phyloP scores from a whole-genome alignment of 1,140 invertebrate genomes.

The Campoletis sonorensis region DNA sequence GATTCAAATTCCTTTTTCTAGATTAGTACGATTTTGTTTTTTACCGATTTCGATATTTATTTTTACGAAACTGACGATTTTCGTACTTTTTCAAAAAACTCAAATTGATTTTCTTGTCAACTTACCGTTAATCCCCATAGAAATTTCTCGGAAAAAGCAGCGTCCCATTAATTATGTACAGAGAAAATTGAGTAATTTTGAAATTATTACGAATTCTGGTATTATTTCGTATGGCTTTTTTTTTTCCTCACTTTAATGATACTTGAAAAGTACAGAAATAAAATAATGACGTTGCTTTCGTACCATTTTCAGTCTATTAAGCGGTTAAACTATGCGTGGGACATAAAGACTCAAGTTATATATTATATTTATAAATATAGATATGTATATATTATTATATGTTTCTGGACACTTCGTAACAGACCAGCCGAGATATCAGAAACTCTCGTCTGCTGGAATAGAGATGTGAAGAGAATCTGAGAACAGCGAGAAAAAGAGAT shows the following conservation, averaged over 20 bases:
- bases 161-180: no score
- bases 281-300: conserved; percentile 1
- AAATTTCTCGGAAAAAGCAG: no score
- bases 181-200: neutral
- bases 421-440: conserved; percentile 27
- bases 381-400: neutral
- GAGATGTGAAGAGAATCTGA: neutral
- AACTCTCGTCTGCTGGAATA: conserved; percentile 8
- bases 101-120: no score
- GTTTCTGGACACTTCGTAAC: neutral
- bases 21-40: no score
- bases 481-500: neutral
- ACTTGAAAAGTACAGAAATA: neutral
- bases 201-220: neutral
- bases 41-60: no score
- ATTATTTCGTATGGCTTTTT: no score
- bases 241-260: neutral
- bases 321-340: conserved; percentile 33
- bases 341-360: conserved; percentile 28
- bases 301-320: conserved; percentile 16
- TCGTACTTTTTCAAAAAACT: no score
- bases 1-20: no score
- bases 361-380: neutral
- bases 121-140: no score
- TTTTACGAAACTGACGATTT: no score